Evolutionary conservation across 1,140 invertebrate genomes (phyloP), one percentile per base, ranked within the genome.

Genomic region (Macrobrachium nipponense): DNA sequence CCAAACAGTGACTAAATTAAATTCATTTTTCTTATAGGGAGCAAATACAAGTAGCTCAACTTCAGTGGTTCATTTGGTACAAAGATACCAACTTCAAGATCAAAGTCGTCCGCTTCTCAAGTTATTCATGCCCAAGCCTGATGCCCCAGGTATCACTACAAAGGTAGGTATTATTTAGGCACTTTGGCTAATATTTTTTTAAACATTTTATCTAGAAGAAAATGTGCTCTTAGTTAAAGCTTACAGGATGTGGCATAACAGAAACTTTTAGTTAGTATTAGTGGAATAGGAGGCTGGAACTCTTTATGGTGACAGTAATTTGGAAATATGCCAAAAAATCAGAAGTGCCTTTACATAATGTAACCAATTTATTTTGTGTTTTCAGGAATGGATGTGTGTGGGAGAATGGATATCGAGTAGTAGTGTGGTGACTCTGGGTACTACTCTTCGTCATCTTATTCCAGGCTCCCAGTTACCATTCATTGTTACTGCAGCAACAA

Each of bases 31-130:
- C 61, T 82, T 76, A n/a, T 73, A 83, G 82, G n/a, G 72, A 44
- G 64, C 14, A 44, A 77, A 17, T 62, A 27, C 72, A 44, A 23
- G 23, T n/a, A 61, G 36, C 60, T 18, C 59, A 18, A 64, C 77
- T 66, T 36, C 20, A 17, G 58, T 80, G 6, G 58, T 36, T n/a
- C 82, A 87, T 73, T 23, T 89, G 76, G 73, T 89, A 18, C 82
- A 84, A 27, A 82, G 73, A 44, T 89, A 89, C n/a, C 86, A 85
- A 44, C 82, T 89, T 51, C 85, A 89, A 62, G 88, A 89, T 11
- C 86, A 89, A 59, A 44, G 77, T 44, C 81, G 82, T 20, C 84
- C 85, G 8, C 59, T 89, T 18, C 82, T 89, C 44, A 86, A 87
- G 59, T 27, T 87, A 81, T 89, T 89, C 58, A 84, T 83, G 43